Evolutionary conservation across 1,140 invertebrate species (phyloP).

Genomic region (Saccostrea echinata): DNA sequence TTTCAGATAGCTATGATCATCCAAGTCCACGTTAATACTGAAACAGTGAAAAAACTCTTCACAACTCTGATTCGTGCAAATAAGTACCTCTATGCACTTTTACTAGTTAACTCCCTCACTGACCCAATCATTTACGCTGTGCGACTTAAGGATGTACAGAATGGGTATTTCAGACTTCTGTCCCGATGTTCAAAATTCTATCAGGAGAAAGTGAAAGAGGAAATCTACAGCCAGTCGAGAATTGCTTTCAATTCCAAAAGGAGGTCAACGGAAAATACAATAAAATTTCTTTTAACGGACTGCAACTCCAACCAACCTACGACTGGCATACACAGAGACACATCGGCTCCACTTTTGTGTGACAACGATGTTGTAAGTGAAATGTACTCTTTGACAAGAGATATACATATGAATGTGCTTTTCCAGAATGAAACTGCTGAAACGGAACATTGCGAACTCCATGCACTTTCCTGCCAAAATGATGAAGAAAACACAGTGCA

Average conservation of each 20-base stretch:
- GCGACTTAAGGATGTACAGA: constrained; percentile 83
- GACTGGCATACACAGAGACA: neutral
- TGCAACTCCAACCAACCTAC: neutral
- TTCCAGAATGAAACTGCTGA: neutral
- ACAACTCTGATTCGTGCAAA: constrained; percentile 59
- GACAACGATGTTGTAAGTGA: neutral
- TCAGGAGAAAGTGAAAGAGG: neutral
- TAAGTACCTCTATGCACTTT: constrained; percentile 77
- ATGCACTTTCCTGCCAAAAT: neutral
- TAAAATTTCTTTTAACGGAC: neutral
- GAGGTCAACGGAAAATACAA: neutral
- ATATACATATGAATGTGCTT: neutral
- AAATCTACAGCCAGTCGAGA: neutral
- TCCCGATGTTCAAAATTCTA: constrained; percentile 38
- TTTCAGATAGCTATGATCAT: constrained; percentile 67
- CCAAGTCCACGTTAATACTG: constrained; percentile 56
- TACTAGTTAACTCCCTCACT: constrained; percentile 85
- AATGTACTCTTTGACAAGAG: neutral
- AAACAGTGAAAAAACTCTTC: constrained; percentile 55
- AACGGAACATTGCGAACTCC: neutral
- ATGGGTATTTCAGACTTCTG: constrained; percentile 61
- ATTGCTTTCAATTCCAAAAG: neutral
- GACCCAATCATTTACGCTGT: constrained; percentile 88
- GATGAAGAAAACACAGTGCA: neutral
- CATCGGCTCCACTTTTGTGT: neutral